phyloP scores from a whole-genome alignment of 1,140 invertebrate species.

The Nasonia vitripennis region DNA sequence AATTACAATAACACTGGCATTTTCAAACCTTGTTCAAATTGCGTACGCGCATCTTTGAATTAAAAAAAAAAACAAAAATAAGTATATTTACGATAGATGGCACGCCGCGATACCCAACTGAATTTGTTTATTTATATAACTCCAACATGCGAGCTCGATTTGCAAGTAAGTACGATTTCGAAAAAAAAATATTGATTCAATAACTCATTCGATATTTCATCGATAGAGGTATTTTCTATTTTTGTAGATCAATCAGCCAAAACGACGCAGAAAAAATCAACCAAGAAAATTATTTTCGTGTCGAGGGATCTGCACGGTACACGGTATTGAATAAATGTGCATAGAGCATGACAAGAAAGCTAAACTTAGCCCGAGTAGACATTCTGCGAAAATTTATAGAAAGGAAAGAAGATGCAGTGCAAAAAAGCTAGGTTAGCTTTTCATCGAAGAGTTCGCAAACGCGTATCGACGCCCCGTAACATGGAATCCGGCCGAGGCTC shows the following conservation, averaged over 20 bases:
- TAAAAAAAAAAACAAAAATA: neutral
- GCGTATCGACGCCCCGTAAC: neutral
- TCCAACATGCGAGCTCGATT: too few relatives aligned
- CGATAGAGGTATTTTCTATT: too few relatives aligned
- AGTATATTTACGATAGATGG: neutral
- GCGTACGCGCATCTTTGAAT: neutral
- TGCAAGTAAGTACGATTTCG: too few relatives aligned
- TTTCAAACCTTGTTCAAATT: neutral
- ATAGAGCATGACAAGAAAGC: neutral
- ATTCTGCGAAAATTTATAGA: neutral
- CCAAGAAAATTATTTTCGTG: neutral
- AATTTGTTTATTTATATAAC: neutral
- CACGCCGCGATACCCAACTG: neutral
- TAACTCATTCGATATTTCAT: too few relatives aligned
- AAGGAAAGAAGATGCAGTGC: neutral
- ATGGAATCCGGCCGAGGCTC: neutral
- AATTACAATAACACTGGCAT: neutral
- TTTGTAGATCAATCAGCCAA: too few relatives aligned
- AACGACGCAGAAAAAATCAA: too few relatives aligned
- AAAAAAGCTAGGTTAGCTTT: constrained; percentile 50
- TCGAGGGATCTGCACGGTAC: neutral
- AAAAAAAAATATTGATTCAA: too few relatives aligned
- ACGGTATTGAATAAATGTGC: neutral
- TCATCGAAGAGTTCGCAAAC: neutral
- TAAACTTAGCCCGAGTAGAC: neutral